These are phyloP conservation scores for Brachionichthys hirsutus DNA, from an alignment of 2,113 vertebrate species.

Conservation along the genomic window DNA sequence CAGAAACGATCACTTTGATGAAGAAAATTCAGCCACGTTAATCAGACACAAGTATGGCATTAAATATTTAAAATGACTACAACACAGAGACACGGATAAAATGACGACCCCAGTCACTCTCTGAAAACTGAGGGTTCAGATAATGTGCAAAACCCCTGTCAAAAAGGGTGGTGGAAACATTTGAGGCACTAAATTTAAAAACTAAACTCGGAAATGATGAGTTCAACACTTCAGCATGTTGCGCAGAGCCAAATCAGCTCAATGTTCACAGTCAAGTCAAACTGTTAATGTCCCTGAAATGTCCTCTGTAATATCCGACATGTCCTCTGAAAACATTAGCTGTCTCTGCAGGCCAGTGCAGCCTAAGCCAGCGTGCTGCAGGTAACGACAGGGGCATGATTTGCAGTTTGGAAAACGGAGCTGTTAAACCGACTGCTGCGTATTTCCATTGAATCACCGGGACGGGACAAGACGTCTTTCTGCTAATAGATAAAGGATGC, in stretches of 20 bases:
- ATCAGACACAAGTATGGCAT: neutral
- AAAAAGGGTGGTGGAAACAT: neutral
- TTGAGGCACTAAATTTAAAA: neutral
- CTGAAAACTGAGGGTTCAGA: neutral
- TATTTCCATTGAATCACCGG: slow-evolving; percentile 56
- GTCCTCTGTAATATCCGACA: neutral
- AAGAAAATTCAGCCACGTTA: neutral
- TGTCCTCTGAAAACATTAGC: neutral
- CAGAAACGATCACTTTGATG: slow-evolving; percentile 40
- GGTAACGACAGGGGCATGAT: slow-evolving; percentile 14
- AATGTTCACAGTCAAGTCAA: neutral
- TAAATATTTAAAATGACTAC: slow-evolving; percentile 4
- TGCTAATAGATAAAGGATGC: slow-evolving; percentile 56
- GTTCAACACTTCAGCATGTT: slow-evolving; percentile 2
- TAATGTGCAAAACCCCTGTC: neutral
- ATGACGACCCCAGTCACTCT: neutral
- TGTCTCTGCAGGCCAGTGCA: neutral
- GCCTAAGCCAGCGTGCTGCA: neutral
- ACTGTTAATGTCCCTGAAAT: neutral
- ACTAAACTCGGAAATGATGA: neutral
- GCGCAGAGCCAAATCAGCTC: slow-evolving; percentile 24
- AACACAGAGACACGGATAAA: neutral
- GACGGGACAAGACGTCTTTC: slow-evolving; percentile 56
- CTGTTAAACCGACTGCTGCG: slow-evolving; percentile 28
- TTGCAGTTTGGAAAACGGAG: slow-evolving; percentile 48